Conservation (phyloP, 1,140 invertebrate genomes). For the Marisa cornuarietis region DNA sequence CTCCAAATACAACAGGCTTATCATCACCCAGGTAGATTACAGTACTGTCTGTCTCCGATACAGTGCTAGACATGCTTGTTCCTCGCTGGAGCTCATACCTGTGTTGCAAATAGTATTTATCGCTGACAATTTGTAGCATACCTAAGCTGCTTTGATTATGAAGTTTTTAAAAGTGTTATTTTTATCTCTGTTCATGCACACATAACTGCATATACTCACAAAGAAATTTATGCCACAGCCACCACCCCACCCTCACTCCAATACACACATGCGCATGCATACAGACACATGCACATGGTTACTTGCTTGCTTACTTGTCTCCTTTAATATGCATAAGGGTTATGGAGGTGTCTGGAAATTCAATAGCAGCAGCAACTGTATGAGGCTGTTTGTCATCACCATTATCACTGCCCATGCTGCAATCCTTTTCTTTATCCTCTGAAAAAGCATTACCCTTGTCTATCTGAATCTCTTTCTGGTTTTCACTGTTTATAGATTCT, state of each 20-base stretch:
- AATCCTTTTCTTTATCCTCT: conserved; percentile 13
- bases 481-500: no score
- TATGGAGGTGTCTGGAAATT: conserved; percentile 72
- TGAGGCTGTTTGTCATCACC: neutral
- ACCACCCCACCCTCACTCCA: neutral
- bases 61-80: conserved; percentile 33
- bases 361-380: conserved; percentile 19
- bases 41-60: conserved; percentile 53
- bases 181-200: no score
- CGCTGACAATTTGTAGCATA: no score
- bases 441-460: conserved; percentile 23
- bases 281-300: conserved; percentile 13
- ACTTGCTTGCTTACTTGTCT: conserved; percentile 67
- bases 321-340: conserved; percentile 63
- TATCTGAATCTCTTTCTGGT: neutral
- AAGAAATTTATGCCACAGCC: no score
- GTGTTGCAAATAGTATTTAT: no score
- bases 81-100: conserved; percentile 45
- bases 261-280: neutral
- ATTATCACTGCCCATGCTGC: conserved; percentile 18
- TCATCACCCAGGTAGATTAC: conserved; percentile 71
- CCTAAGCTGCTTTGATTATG: no score
- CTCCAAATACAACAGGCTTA: conserved; percentile 68
- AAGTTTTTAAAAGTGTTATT: no score
- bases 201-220: no score